Evolutionary conservation across 2,113 vertebrate genomes (phyloP).

Genomic region (Chelonoidis abingdonii): DNA sequence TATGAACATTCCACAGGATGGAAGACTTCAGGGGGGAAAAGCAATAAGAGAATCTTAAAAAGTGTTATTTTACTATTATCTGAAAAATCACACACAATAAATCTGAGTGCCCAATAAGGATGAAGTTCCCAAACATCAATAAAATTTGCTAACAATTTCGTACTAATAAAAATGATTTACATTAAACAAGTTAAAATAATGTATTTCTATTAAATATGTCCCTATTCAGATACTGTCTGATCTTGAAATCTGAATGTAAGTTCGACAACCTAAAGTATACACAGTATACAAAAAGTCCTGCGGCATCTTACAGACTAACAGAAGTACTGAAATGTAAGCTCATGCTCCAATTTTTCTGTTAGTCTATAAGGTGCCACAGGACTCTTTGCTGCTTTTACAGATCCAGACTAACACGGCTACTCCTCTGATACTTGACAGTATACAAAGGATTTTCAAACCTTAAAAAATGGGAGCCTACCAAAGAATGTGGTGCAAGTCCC

Average conservation of each 20-base stretch:
- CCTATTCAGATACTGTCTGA: neutral
- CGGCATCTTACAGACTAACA: no score
- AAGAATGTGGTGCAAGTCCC: neutral
- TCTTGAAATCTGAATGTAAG: fast-evolving
- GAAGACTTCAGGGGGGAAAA: slow-evolving; percentile 82
- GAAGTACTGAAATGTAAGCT: no score
- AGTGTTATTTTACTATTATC: neutral
- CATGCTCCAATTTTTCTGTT: no score
- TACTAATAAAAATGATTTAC: neutral
- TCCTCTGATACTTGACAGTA: neutral
- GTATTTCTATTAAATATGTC: neutral
- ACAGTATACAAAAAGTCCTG: neutral
- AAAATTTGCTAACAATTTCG: fast-evolving
- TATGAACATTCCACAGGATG: slow-evolving; percentile 98
- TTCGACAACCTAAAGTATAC: fast-evolving
- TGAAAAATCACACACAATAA: fast-evolving
- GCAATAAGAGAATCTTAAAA: neutral
- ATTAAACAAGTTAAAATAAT: fast-evolving
- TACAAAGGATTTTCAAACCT: neutral
- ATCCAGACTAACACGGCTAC: no score
- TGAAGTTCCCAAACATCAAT: neutral
- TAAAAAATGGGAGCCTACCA: neutral
- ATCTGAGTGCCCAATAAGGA: neutral
- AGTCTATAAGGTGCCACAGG: no score
- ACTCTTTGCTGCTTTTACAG: no score